Evolutionary conservation across 2,113 vertebrate genomes (phyloP).

Genomic region (Anoura caudifer): DNA sequence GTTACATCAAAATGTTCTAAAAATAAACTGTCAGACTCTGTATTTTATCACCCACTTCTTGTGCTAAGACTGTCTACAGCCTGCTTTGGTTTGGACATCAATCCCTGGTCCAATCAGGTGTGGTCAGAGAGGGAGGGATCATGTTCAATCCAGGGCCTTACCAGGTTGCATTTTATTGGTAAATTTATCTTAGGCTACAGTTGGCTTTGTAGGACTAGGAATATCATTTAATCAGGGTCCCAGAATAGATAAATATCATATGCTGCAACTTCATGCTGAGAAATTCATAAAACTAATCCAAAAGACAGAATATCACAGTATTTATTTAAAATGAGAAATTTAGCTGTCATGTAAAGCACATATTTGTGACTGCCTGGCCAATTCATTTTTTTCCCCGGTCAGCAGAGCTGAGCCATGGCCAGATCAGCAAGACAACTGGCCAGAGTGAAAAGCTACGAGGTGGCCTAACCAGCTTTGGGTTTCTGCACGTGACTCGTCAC

Average conservation of each 20-base stretch:
- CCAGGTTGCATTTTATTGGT: not conserved
- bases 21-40: not conserved
- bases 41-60: not conserved
- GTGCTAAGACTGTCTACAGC: not conserved
- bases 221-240: not conserved
- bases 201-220: not conserved
- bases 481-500: not conserved
- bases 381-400: not conserved
- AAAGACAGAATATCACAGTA: not conserved
- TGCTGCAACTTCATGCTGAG: not conserved
- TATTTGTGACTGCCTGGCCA: not conserved
- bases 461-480: not conserved
- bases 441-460: not conserved
- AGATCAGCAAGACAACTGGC: not conserved
- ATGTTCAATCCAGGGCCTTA: not conserved
- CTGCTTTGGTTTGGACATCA: not conserved
- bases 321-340: slow-evolving; percentile 29
- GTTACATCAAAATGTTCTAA: not conserved
- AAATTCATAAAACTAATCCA: not conserved
- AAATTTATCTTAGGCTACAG: not conserved
- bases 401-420: not conserved
- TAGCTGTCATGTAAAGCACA: not conserved
- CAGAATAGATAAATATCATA: not conserved
- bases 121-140: not conserved
- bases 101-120: not conserved